Conservation (phyloP, 2,888 invertebrate genomes). For the Cantharis nigra region DNA sequence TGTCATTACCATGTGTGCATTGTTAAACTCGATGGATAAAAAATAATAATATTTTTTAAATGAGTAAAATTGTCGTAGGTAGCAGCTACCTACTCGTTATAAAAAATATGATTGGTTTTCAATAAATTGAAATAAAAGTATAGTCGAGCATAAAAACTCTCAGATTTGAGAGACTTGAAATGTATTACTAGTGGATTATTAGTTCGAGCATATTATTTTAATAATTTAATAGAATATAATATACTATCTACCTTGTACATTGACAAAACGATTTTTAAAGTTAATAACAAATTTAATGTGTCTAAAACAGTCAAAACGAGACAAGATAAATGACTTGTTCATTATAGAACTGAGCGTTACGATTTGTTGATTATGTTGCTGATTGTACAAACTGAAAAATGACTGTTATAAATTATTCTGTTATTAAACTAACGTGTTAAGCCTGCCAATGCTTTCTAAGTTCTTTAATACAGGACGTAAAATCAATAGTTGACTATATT, state of each 20-base stretch:
- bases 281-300: neutral
- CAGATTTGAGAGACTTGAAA: neutral
- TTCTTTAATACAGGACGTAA: neutral
- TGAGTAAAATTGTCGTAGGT: neutral
- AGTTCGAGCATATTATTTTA: neutral
- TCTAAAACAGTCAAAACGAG: neutral
- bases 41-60: neutral
- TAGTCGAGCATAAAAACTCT: neutral
- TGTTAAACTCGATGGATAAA: neutral
- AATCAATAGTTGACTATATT: neutral
- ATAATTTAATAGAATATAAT: neutral
- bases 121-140: neutral
- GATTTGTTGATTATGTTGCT: neutral
- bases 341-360: neutral
- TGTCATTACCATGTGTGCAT: neutral
- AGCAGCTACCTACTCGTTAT: neutral
- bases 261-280: slow-evolving; percentile 1
- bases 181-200: neutral
- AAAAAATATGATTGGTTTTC: neutral
- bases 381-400: neutral
- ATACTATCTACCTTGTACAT: neutral
- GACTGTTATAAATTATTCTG: neutral
- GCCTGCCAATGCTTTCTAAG: neutral
- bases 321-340: slow-evolving; percentile 1
- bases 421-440: neutral